Percentiles rank a stretch among this genome's conserved stretches.
Evolutionary conservation across 2,113 vertebrate genomes (phyloP).

Genomic region (Paracanthobrama guichenoti): DNA sequence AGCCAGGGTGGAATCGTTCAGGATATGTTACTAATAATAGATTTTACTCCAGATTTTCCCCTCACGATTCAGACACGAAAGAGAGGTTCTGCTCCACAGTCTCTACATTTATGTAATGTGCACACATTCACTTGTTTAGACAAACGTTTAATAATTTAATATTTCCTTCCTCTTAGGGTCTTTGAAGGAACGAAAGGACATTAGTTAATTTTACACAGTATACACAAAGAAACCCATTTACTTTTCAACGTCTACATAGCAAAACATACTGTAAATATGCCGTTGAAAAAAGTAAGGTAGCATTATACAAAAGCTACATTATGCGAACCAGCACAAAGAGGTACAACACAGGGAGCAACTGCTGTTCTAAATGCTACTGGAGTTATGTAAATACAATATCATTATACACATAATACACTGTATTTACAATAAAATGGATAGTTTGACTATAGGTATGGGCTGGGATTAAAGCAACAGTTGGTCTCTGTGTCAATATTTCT

Average conservation of each 20-base stretch:
- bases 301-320: neutral
- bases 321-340: neutral
- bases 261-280: neutral
- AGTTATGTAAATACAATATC: neutral
- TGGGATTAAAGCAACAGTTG: slow-evolving; percentile 61
- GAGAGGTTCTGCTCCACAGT: neutral
- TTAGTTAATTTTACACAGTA: neutral
- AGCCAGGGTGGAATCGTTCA: slow-evolving; percentile 35
- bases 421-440: neutral
- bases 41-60: slow-evolving; percentile 39
- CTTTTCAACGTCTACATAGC: neutral
- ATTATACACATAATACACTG: neutral
- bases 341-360: neutral
- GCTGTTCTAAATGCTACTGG: neutral
- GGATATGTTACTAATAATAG: slow-evolving; percentile 57
- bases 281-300: neutral
- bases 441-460: neutral
- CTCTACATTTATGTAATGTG: neutral
- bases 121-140: neutral
- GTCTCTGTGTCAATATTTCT: slow-evolving; percentile 51
- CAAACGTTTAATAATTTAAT: neutral
- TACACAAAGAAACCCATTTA: neutral
- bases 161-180: neutral
- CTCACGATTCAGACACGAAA: neutral
- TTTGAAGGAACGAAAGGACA: neutral